Evolutionary conservation across 2,797 vertebrate genomes (phyloP).

Genomic region (Poeciliopsis presidionis): DNA sequence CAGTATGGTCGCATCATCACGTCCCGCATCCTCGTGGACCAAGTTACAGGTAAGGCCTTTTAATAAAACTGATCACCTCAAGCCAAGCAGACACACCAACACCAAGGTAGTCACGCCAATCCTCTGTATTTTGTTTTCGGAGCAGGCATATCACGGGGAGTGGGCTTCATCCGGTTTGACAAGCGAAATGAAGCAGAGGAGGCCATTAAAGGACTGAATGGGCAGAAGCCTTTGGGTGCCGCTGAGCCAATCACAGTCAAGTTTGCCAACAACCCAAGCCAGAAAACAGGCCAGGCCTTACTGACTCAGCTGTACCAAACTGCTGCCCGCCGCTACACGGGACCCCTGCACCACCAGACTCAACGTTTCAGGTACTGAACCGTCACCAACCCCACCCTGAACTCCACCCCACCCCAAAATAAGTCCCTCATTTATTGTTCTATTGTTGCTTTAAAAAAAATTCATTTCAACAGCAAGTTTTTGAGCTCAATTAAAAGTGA

Average conservation of each 20-base stretch:
- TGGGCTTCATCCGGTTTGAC: slow-evolving; percentile 98
- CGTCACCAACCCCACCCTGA: slow-evolving; percentile 27
- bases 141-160: slow-evolving; percentile 93
- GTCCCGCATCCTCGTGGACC: slow-evolving; percentile 94
- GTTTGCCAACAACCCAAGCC: slow-evolving; percentile 97
- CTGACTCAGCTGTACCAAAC: slow-evolving; percentile 96
- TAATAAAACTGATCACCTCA: slow-evolving; percentile 35
- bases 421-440: slow-evolving; percentile 36
- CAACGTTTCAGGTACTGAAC: slow-evolving; percentile 92
- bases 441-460: slow-evolving; percentile 23
- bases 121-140: slow-evolving; percentile 58
- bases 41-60: slow-evolving; percentile 86
- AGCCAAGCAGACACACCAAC: slow-evolving; percentile 8
- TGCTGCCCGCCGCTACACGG: slow-evolving; percentile 90
- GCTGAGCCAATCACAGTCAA: slow-evolving; percentile 96
- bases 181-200: slow-evolving; percentile 96
- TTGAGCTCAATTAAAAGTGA: slow-evolving; percentile 38
- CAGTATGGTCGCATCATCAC: slow-evolving; percentile 97
- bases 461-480: slow-evolving; percentile 30
- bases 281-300: slow-evolving; percentile 94
- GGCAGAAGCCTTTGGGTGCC: slow-evolving; percentile 93
- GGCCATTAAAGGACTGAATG: slow-evolving; percentile 95
- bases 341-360: slow-evolving; percentile 93
- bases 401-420: background rate
- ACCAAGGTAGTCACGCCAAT: slow-evolving; percentile 72